These are phyloP conservation scores for Neoarius graeffei DNA, from an alignment of 2,113 vertebrate species.

Conservation along the genomic window DNA sequence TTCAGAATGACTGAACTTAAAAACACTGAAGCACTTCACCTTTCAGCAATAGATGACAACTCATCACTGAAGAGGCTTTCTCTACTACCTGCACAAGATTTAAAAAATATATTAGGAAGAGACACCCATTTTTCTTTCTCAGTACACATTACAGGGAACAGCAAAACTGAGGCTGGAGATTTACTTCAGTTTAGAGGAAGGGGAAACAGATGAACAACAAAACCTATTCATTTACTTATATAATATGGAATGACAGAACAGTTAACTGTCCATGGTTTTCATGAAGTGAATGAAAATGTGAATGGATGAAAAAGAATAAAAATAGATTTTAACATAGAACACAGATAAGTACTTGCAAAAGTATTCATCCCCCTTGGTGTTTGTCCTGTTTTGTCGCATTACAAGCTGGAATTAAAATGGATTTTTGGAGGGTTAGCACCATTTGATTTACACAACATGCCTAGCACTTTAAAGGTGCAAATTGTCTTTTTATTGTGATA, in stretches of 20 bases:
- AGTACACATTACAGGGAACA: background rate
- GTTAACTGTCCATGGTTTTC: background rate
- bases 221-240: background rate
- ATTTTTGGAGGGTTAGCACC: too few relatives aligned
- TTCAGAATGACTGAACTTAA: background rate
- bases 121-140: background rate
- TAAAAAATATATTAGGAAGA: background rate
- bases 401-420: too few relatives aligned
- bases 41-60: constrained; percentile 85
- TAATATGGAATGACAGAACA: background rate
- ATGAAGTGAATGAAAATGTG: background rate
- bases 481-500: too few relatives aligned
- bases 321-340: background rate
- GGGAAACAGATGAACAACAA: background rate
- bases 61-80: constrained; percentile 95
- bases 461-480: too few relatives aligned
- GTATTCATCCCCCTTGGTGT: too few relatives aligned
- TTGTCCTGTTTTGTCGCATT: too few relatives aligned
- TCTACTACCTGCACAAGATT: constrained; percentile 82
- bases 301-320: background rate
- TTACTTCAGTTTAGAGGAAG: background rate
- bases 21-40: constrained; percentile 66
- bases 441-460: too few relatives aligned
- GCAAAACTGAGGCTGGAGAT: background rate
- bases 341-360: too few relatives aligned